Percentiles rank a stretch among this genome's conserved stretches.
Conservation (phyloP, 2,113 vertebrate genomes). For the Oreochromis niloticus region DNA sequence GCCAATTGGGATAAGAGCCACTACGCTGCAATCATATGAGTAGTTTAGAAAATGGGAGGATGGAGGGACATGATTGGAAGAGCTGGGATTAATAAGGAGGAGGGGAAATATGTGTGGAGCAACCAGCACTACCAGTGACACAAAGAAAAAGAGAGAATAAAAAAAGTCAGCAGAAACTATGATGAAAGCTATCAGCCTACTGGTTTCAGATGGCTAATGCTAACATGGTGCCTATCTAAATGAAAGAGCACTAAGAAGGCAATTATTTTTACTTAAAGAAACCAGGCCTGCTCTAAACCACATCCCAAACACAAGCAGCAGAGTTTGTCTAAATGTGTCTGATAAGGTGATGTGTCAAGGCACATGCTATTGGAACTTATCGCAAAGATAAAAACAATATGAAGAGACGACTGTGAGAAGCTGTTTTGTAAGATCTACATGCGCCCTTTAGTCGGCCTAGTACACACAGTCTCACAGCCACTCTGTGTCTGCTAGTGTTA, state of each 20-base stretch:
- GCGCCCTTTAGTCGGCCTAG: fast-evolving
- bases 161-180: background rate
- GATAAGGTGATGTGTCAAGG: background rate
- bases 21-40: background rate
- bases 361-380: background rate
- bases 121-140: fast-evolving
- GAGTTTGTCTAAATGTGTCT: background rate
- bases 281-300: background rate
- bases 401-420: background rate
- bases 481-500: background rate
- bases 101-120: background rate
- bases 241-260: background rate
- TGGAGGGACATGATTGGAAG: background rate
- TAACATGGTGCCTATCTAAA: background rate
- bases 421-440: background rate
- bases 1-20: background rate
- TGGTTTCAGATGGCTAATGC: background rate
- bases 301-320: background rate
- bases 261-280: background rate
- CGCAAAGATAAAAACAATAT: background rate
- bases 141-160: background rate
- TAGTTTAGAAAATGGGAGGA: background rate
- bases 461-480: background rate
- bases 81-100: background rate
- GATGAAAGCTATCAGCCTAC: background rate